Conservation (phyloP, 2,113 vertebrate genomes). For the Falco punctatus region DNA sequence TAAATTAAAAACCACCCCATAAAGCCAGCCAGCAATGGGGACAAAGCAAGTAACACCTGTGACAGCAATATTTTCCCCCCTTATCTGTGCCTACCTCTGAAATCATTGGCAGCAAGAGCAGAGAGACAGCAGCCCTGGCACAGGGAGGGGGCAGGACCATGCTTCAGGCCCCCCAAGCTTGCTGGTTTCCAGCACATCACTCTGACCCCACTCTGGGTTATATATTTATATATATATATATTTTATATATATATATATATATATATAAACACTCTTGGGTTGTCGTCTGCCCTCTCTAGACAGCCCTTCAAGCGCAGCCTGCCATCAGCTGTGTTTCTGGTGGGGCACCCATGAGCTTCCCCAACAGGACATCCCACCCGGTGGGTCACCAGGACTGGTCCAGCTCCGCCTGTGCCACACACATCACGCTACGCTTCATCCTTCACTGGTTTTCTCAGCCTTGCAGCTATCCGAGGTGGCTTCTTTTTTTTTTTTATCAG, state of each 20-base stretch:
- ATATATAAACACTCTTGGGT: no score
- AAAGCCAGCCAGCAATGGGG: background rate
- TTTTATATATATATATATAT: no score
- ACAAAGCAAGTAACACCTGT: background rate
- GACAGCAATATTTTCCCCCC: no score
- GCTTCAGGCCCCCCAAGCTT: background rate
- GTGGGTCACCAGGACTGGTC: background rate
- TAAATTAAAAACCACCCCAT: no score
- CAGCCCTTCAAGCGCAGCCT: background rate
- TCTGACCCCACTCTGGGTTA: no score
- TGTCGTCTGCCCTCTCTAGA: background rate
- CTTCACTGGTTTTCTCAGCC: background rate
- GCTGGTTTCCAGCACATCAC: background rate
- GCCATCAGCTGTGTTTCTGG: accelerated
- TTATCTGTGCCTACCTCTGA: background rate
- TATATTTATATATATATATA: no score
- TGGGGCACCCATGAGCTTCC: background rate
- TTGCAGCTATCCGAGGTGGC: background rate
- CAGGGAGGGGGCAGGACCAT: background rate
- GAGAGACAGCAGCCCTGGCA: background rate
- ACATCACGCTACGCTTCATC: background rate
- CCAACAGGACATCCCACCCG: background rate
- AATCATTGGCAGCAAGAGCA: background rate
- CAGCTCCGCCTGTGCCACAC: background rate
- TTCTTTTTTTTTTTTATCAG: conserved; percentile 34